Evolutionary conservation across 1,140 invertebrate species (phyloP), one percentile per base, ranked within the genome.

Genomic region (Littorina saxatilis): DNA sequence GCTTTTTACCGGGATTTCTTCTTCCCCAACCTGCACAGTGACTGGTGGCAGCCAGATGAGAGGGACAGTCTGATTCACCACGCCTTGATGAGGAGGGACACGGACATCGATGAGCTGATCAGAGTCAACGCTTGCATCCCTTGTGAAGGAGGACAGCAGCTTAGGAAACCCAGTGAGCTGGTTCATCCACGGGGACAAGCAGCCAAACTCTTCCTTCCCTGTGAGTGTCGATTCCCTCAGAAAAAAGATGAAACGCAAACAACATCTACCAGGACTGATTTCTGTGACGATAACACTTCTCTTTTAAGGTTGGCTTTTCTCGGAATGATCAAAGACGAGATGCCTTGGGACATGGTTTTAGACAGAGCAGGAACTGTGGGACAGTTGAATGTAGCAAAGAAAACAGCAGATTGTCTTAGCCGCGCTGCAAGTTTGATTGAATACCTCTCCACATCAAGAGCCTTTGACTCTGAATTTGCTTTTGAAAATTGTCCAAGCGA

Each of bases 241-340:
- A 55, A 0, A 11, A 23, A n/a, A 29, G 29, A 13, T 1, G 20
- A 29, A n/a, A 23, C 7, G 32, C 0, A 27, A 29, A 5, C 23
- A 0, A 17, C 47, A 29, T 0, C 1, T 17, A 79, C 1, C 72
- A 52, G 70, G 68, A 27, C 15, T 17, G 29, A 72, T 11, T 86
- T 85, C 72, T n/a, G 32, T 2, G 32, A 32, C 3, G 43, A 77
- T 0, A 35, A 68, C 9, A 37, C 35, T 2, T 32, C n/a, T n/a
- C 29, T 85, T n/a, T n/a, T 66, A 47, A 29, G 29, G 27, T 70
- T 88, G 15, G 17, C 37, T 20, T 17, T 58, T 2, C 43, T 86
- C 20, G 85, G 85, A 29, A 84, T 88, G 84, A 77, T 80, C 27
- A 82, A 32, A 55, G 29, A 82, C 55, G 39, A 76, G 15, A 11